These are phyloP conservation scores for Cardiocondyla obscurior DNA, from an alignment of 1,140 invertebrate species.

Conservation along the genomic window DNA sequence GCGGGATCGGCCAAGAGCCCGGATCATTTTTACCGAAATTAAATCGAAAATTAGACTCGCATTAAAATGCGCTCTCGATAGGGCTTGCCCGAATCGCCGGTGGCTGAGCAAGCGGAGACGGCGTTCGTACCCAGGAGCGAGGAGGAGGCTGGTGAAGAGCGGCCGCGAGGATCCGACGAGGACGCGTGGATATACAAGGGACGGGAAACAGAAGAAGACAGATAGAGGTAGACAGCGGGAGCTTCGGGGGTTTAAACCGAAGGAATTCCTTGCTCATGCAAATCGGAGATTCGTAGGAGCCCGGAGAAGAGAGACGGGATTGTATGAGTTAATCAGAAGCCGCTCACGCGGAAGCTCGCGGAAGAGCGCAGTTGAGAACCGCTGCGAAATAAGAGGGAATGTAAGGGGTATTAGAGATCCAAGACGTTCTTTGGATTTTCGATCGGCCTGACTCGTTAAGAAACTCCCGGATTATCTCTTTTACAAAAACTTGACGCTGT, in stretches of 20 bases:
- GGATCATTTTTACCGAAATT: constrained; percentile 82
- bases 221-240: constrained; percentile 49
- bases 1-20: constrained; percentile 67
- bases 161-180: constrained; percentile 25
- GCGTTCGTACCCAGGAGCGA: constrained; percentile 37
- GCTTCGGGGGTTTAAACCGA: constrained; percentile 73
- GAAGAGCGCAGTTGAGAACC: constrained; percentile 64
- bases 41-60: constrained; percentile 82
- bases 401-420: constrained; percentile 28
- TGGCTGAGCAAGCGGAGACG: constrained; percentile 68
- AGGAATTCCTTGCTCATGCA: constrained; percentile 80
- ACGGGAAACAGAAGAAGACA: constrained; percentile 26
- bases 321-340: constrained; percentile 76
- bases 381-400: constrained; percentile 68
- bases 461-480: neutral
- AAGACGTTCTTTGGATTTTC: constrained; percentile 34
- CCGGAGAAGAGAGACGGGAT: constrained; percentile 61
- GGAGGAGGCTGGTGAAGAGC: constrained; percentile 45
- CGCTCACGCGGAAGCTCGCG: constrained; percentile 68
- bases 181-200: constrained; percentile 8
- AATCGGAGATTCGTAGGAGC: constrained; percentile 73
- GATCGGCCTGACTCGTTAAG: neutral
- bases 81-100: constrained; percentile 72
- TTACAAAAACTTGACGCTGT: neutral
- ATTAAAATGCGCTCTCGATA: constrained; percentile 81